Percentiles rank a stretch among this genome's conserved stretches.
Evolutionary conservation across 2,888 invertebrate genomes (phyloP).

Genomic region (Tricholauxania praeusta): DNA sequence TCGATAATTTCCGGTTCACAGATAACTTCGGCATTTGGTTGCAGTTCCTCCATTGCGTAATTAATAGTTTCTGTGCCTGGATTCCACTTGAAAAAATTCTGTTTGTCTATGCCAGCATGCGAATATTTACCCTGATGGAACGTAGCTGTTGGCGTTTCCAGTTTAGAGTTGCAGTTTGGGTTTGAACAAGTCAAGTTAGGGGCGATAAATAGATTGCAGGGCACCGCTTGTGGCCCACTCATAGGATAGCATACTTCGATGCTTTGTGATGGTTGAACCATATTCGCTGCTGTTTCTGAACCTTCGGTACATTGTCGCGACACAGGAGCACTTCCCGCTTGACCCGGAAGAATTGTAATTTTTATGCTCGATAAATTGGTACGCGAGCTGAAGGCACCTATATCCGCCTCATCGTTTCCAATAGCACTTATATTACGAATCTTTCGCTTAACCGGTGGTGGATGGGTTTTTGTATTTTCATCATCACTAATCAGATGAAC

Average conservation of each 20-base stretch:
- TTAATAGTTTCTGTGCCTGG: slow-evolving; percentile 13
- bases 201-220: slow-evolving; percentile 37
- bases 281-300: background rate
- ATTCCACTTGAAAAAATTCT: slow-evolving; percentile 24
- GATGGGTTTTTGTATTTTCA: background rate
- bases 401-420: slow-evolving; percentile 28
- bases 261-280: background rate
- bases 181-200: slow-evolving; percentile 14
- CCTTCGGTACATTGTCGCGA: background rate
- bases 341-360: slow-evolving; percentile 30
- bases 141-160: background rate
- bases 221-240: background rate
- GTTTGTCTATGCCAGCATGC: slow-evolving; percentile 13
- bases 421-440: slow-evolving; percentile 37
- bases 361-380: slow-evolving; percentile 32
- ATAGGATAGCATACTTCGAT: background rate
- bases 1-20: slow-evolving; percentile 10
- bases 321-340: slow-evolving; percentile 9
- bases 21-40: background rate
- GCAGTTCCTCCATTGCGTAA: background rate
- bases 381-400: slow-evolving; percentile 34
- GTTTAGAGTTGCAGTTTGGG: too few species aligned
- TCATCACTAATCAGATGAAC: slow-evolving; percentile 43
- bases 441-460: slow-evolving; percentile 13
- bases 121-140: background rate